Evolutionary conservation across 2,797 vertebrate genomes (phyloP), one percentile per base, ranked within the genome.

Genomic region (Furcifer pardalis): DNA sequence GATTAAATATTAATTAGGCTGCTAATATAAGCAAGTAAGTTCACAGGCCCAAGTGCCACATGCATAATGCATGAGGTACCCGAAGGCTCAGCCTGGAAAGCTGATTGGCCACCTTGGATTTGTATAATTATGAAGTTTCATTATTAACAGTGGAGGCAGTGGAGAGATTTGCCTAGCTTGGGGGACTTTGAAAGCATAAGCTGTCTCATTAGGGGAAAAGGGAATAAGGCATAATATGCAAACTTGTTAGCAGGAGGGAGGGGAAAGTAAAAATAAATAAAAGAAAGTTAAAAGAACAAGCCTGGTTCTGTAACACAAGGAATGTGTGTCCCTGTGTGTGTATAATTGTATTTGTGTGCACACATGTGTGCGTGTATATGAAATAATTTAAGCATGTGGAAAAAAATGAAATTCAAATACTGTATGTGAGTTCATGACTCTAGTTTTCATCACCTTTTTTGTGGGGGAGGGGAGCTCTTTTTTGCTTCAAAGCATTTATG

Each of bases 111-210:
- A 96, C 94, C 94, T 96, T 94, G 96, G 95, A 96, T 96, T 96
- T 96, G 95, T 96, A 96, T 96, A 96, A 97, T 97, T 97, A 97
- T 95, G 92, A 97, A 97, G 96, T 96, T 96, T 97, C 94, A 97
- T 97, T 97, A 97, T 97, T 97, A 97, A 95, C 96, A 96, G 96
- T 96, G 92, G 95, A 96, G 95, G 94, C 92, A 88, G 94, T 95
- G 84, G 91, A 95, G 94, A 96, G 95, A 95, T 96, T 96, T 96
- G 94, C 96, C 92, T 97, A 96, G 96, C 96, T 97, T 96, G 95
- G 95, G 96, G 96, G 96, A 95, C 96, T 97, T 95, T 94, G 95
- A 96, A 96, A 96, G 95, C 96, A 95, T 96, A 97, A 96, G 95
- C 95, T 96, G 95, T 95, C 96, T 97, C 96, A 96, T 97, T 97